These are phyloP conservation scores for Drosophila bocki DNA, from an alignment of 1,140 invertebrate species.

Conservation along the genomic window DNA sequence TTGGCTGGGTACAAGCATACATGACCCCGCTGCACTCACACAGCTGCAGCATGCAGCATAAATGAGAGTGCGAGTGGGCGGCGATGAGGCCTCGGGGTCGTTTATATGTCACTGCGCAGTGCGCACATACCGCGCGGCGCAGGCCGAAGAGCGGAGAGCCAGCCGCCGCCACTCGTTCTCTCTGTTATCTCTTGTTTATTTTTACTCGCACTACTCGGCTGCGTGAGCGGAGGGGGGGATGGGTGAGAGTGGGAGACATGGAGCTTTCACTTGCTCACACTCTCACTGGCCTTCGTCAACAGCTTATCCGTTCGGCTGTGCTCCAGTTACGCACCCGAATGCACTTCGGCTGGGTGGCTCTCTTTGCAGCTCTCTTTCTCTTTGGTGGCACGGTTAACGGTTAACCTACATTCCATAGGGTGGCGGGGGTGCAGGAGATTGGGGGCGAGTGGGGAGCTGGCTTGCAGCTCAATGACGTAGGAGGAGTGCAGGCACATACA, in stretches of 20 bases:
- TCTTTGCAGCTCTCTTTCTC: constrained; percentile 1
- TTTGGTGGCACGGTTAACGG: constrained; percentile 13
- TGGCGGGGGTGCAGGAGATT: neutral
- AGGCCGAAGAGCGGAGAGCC: constrained; percentile 2
- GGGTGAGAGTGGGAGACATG: neutral
- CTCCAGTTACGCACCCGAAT: constrained; percentile 35
- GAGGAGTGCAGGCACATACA: constrained; percentile 6
- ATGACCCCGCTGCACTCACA: constrained; percentile 33
- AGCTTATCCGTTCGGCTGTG: constrained; percentile 16
- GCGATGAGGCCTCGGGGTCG: constrained; percentile 20
- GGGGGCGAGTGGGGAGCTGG: neutral
- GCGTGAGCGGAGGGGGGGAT: neutral
- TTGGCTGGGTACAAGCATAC: constrained; percentile 11
- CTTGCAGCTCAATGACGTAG: constrained; percentile 17
- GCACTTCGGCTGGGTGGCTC: constrained; percentile 1
- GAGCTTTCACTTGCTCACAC: constrained; percentile 18
- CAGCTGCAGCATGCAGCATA: constrained; percentile 28
- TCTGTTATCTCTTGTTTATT: constrained; percentile 16
- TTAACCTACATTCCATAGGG: constrained; percentile 29
- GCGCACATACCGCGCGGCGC: constrained; percentile 2
- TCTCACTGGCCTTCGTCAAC: constrained; percentile 4
- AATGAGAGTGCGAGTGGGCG: constrained; percentile 14
- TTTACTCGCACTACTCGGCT: constrained; percentile 2
- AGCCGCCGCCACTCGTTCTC: neutral
- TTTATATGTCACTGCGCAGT: constrained; percentile 25